Evolutionary conservation across 2,113 vertebrate species (phyloP).

Genomic region (Cavia porcellus): DNA sequence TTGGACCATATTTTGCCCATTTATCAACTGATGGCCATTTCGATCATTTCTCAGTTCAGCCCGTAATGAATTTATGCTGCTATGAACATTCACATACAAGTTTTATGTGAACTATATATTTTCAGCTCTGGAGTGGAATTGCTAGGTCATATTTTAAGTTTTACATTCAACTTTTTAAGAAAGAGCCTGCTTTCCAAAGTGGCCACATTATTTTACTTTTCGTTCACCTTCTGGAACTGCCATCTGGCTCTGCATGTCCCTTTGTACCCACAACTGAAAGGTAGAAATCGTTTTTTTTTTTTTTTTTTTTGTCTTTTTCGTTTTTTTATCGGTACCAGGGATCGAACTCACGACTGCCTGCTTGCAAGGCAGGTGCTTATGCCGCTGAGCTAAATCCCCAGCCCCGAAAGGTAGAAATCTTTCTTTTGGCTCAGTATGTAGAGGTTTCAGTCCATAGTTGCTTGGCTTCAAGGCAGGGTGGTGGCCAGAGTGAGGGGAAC

Average conservation of each 20-base stretch:
- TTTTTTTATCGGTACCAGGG: too few species aligned
- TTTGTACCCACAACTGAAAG: neutral
- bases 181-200: neutral
- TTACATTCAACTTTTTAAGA: neutral
- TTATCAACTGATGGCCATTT: neutral
- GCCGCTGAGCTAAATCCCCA: too few species aligned
- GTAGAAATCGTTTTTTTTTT: too few species aligned
- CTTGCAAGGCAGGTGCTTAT: too few species aligned
- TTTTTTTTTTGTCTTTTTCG: too few species aligned
- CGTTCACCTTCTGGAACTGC: neutral
- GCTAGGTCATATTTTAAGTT: neutral
- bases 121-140: neutral
- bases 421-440: neutral
- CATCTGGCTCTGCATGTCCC: neutral
- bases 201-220: neutral
- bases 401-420: neutral
- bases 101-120: slow-evolving; percentile 1
- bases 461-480: neutral
- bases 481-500: neutral
- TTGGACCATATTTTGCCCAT: neutral
- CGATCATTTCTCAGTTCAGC: neutral
- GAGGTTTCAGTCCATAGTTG: neutral
- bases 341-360: too few species aligned
- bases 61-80: neutral
- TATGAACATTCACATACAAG: neutral